phyloP scores from a whole-genome alignment of 1,140 invertebrate genomes.

The Carposina sasakii region DNA sequence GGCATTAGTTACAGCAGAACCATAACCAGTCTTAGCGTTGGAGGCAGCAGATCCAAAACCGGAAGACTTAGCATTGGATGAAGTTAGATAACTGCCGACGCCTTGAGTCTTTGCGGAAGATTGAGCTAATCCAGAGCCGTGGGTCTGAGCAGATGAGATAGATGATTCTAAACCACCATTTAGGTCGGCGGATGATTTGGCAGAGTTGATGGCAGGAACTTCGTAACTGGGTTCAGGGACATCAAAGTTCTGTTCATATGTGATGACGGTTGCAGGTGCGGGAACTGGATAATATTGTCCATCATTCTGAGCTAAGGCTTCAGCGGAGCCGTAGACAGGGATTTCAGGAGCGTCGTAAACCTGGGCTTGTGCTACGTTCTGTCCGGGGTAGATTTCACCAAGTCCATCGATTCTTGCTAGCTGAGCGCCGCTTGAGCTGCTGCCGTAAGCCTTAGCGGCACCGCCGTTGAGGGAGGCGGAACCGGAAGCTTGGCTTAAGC shows the following conservation, averaged over 20 bases:
- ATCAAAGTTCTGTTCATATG: conserved; percentile 55
- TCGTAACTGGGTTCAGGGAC: conserved; percentile 34
- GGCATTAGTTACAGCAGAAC: conserved; percentile 32
- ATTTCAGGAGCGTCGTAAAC: conserved; percentile 29
- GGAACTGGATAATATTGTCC: conserved; percentile 44
- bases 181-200: conserved; percentile 30
- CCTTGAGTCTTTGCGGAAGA: conserved; percentile 45
- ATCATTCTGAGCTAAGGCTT: conserved; percentile 42
- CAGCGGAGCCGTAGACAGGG: conserved; percentile 30
- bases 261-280: conserved; percentile 43
- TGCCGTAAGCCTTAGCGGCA: conserved; percentile 40
- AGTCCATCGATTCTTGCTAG: conserved; percentile 15
- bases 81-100: conserved; percentile 33
- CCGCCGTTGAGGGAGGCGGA: conserved; percentile 36
- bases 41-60: conserved; percentile 43
- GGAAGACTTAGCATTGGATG: conserved; percentile 44
- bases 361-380: conserved; percentile 43
- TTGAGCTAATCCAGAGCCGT: conserved; percentile 40
- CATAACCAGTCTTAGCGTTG: conserved; percentile 38
- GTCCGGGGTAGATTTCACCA: conserved; percentile 35
- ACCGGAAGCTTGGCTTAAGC: conserved; percentile 28
- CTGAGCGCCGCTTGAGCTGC: conserved; percentile 21
- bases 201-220: conserved; percentile 20
- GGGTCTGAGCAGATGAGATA: conserved; percentile 36
- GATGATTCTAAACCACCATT: conserved; percentile 38